Conservation (phyloP, 2,888 invertebrate genomes). For the Spilarctia lutea region DNA sequence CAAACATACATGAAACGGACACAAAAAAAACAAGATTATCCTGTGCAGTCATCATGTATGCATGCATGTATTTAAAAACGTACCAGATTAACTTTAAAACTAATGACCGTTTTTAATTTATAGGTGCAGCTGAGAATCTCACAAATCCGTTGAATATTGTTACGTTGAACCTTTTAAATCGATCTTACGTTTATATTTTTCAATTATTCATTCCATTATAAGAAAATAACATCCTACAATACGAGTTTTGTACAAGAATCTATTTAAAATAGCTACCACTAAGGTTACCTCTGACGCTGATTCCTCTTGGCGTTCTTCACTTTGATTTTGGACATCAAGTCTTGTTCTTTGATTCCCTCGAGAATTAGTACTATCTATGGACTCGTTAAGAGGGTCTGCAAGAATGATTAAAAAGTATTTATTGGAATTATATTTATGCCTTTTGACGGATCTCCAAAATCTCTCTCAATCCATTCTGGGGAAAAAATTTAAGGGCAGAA, state of each 20-base stretch:
- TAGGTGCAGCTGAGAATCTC: background rate
- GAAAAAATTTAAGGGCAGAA: too few relatives aligned
- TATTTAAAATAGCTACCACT: background rate
- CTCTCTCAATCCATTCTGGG: too few relatives aligned
- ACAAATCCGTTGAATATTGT: background rate
- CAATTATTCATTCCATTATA: background rate
- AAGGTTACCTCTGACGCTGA: background rate
- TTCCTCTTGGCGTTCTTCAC: background rate
- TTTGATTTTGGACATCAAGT: background rate
- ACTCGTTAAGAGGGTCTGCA: constrained; percentile 1
- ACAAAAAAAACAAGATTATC: too few relatives aligned
- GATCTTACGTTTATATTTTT: background rate
- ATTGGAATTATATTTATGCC: too few relatives aligned
- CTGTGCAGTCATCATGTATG: too few relatives aligned
- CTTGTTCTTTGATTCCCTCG: background rate
- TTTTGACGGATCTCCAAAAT: too few relatives aligned
- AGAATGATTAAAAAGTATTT: background rate
- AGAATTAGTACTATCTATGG: constrained; percentile 1
- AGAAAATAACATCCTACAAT: background rate
- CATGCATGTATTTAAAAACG: background rate
- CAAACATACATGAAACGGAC: too few relatives aligned
- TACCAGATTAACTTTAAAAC: background rate
- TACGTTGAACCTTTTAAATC: background rate
- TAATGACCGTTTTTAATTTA: background rate
- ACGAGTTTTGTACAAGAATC: background rate